Evolutionary conservation across 2,113 vertebrate genomes (phyloP), one percentile per base, ranked within the genome.

Genomic region (Chaenocephalus aceratus): DNA sequence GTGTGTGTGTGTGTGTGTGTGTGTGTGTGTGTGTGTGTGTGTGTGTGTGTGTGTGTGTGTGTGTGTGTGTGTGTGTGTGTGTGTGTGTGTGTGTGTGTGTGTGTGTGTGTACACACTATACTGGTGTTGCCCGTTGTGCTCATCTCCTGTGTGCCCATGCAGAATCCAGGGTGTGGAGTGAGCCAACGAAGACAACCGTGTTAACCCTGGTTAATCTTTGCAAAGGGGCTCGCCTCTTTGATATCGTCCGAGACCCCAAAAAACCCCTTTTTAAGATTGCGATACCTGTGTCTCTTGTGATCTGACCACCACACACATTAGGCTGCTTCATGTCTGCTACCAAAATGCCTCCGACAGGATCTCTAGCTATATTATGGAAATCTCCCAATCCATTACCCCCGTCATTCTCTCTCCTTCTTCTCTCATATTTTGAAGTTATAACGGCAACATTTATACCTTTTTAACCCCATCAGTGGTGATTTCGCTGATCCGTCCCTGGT

Each of bases 161-260:
- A 44, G 56, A 73, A 79, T 81, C 44, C 73, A 53, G 75, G 68
- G 13, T 72, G 49, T 66, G 44, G 65, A 58, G 59, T 67, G 72
- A 67, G 80, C 59, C 71, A 62, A 59, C 14, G 26, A 82, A 62
- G 79, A 82, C 77, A 36, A 59, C 66, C 72, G 57, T 66, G 76
- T 84, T 75, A 60, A 58, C 57, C 59, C 60, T 41, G 82, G 76
- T 88, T 89, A 79, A 89, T 90, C 77, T 90, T 93, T 85, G 87
- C 88, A 89, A 90, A 88, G 81, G 56, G 78, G 72, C 66, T 23
- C 64, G 3, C 34, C 54, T 75, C 89, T 91, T 92, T 92, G 87
- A 90, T 90, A 79, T 80, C n/a, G 4, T 79, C 70, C 65, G 71
- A 89, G 85, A 74, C 46, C 63, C 69, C 63, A 45, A 77, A 63